Evolutionary conservation across 2,797 vertebrate species (phyloP).

Genomic region (Enteromius afrohamiltoni): DNA sequence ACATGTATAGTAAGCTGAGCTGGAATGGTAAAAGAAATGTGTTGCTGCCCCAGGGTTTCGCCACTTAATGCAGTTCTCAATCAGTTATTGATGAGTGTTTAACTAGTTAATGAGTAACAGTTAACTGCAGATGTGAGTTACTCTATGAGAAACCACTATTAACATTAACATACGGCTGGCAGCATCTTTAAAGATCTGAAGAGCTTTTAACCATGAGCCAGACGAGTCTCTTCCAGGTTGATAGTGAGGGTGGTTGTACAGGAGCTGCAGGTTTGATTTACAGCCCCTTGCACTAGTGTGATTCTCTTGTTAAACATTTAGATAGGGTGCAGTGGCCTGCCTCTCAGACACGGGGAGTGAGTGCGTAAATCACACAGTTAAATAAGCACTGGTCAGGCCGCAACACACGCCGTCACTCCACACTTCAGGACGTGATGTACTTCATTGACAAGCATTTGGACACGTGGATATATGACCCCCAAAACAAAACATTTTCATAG

Average conservation of each 20-base stretch:
- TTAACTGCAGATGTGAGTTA: not conserved
- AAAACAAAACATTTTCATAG: not conserved
- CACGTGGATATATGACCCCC: not conserved
- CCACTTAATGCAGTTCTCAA: not conserved
- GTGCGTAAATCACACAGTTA: conserved; percentile 73
- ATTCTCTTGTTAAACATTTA: conserved; percentile 60
- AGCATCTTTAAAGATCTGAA: not conserved
- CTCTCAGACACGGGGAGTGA: conserved; percentile 58
- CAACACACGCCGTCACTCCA: conserved; percentile 58
- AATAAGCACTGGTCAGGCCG: conserved; percentile 65
- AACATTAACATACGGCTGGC: not conserved
- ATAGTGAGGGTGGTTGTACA: conserved; percentile 30
- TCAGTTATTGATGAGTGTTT: not conserved
- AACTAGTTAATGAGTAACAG: not conserved
- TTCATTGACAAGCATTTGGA: conserved; percentile 58
- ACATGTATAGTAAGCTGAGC: not conserved
- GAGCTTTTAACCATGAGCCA: conserved; percentile 3
- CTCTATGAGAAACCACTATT: not conserved
- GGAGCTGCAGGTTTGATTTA: conserved; percentile 55
- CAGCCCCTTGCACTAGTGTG: conserved; percentile 49
- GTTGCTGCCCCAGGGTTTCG: not conserved
- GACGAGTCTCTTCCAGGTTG: conserved; percentile 14
- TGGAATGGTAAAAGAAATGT: not conserved
- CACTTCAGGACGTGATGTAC: conserved; percentile 59
- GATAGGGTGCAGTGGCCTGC: conserved; percentile 57